Base-by-base conservation (phyloP, 2,888 invertebrate genomes). In the Acanthoscelides obtectus region DNA sequence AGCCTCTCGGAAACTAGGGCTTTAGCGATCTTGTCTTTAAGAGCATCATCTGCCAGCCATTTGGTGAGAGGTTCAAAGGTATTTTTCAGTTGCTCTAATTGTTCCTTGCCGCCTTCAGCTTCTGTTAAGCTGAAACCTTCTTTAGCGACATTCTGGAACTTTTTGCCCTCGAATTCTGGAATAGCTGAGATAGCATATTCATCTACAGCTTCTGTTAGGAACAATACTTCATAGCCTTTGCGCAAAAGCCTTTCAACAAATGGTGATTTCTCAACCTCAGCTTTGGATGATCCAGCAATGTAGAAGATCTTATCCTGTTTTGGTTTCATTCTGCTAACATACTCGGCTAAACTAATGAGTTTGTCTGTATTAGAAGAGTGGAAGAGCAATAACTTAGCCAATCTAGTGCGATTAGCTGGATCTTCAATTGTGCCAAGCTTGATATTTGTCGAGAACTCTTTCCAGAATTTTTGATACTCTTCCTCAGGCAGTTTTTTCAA, bases 71-170 rank as follows among this genome's bases (percentile, higher is more conserved):
- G 97, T 86, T 97, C 96, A 85, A 92, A 97, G 72, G 91, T 90
- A 77, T 88, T 89, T 84, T 93, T 93, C 74, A 94, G 84, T 72
- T 90, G 90, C 83, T 97, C 96, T 81, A 92, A 86, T 77, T 90
- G 90, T 84, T 94, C 93, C 86, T 95, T 94, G 75, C 87, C 87
- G 76, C 86, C 87, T 79, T 90, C 90, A 20, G 87, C 88, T 81
- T 96, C 95, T 67, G 93, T 91, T 8, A 99, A 86, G 77, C 92
- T 91, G 84, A 99, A 93, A 45, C 98, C 98, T 88, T 99, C 99
- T 87, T 99, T 99, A 78, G 99, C 99, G 71, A 98, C 96, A 85
- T 99, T 99, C 87, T 97, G 97, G 94, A 99, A 99, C 87, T 98
- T 99, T 88, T 98, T 97, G 71, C 97, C 97, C 81, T 99, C 99